Conservation (phyloP, 2,797 vertebrate genomes). For the Propithecus deckenii region DNA sequence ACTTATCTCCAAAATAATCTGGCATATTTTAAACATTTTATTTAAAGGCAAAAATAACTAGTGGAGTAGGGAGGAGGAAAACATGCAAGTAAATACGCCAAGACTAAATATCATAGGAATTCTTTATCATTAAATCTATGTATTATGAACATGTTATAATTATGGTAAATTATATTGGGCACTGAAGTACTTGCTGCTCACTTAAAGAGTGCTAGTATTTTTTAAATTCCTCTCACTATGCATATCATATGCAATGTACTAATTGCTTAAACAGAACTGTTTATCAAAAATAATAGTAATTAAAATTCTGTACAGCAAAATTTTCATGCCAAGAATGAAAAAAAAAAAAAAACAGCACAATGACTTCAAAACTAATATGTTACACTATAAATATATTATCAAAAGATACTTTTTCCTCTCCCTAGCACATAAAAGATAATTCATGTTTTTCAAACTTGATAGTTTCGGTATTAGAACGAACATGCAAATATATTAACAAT, state of each 20-base stretch:
- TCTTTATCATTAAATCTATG: not conserved
- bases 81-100: not conserved
- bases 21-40: not conserved
- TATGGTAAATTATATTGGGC: not conserved
- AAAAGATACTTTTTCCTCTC: constrained; percentile 34
- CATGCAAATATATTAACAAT: not conserved
- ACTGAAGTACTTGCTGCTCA: not conserved
- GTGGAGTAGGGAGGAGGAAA: not conserved
- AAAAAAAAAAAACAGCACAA: not conserved
- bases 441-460: not conserved
- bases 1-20: constrained; percentile 24
- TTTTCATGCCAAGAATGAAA: constrained; percentile 10
- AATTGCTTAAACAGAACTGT: not conserved
- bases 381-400: not conserved
- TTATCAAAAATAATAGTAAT: not conserved
- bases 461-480: not conserved
- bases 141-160: not conserved
- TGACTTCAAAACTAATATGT: not conserved
- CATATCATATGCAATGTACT: not conserved
- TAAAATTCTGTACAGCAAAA: not conserved
- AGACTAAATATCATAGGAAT: not conserved
- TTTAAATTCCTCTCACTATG: not conserved
- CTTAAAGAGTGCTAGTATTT: not conserved
- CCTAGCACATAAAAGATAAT: not conserved
- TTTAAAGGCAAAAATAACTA: not conserved